Evolutionary conservation across 2,888 invertebrate genomes (phyloP).

Genomic region (Pammene aurita): DNA sequence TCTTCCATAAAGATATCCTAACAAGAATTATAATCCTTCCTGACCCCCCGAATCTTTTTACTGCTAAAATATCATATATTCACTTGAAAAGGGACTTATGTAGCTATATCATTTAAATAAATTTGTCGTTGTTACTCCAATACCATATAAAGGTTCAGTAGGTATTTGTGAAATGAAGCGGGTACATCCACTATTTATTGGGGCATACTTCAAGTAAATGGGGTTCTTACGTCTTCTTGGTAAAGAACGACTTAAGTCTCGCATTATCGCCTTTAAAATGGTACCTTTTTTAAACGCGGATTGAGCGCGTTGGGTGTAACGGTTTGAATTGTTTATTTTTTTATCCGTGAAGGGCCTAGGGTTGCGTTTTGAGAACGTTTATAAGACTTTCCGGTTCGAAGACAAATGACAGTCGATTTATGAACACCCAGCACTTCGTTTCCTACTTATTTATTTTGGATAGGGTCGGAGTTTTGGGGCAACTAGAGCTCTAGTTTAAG

Average conservation of each 20-base stretch:
- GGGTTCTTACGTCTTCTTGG: constrained; percentile 51
- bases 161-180: constrained; percentile 61
- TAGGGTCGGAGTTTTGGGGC: not conserved
- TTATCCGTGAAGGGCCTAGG: constrained; percentile 43
- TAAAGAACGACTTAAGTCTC: constrained; percentile 11
- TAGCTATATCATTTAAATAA: constrained; percentile 20
- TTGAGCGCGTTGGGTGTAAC: constrained; percentile 47
- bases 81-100: not conserved
- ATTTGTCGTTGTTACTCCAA: constrained; percentile 48
- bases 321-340: constrained; percentile 58
- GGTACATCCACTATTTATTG: constrained; percentile 63
- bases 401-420: constrained; percentile 19
- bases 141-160: constrained; percentile 50
- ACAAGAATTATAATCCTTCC: constrained; percentile 40
- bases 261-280: not conserved
- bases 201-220: constrained; percentile 68
- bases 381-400: not conserved
- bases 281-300: not conserved
- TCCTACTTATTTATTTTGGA: not conserved
- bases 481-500: no score
- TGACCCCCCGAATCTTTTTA: constrained; percentile 27
- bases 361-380: constrained; percentile 14
- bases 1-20: constrained; percentile 40
- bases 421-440: not conserved
- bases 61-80: constrained; percentile 9